phyloP scores from a whole-genome alignment of 37 sponge, comb jelly and placozoan species.

The Chondrosia reniformis region DNA sequence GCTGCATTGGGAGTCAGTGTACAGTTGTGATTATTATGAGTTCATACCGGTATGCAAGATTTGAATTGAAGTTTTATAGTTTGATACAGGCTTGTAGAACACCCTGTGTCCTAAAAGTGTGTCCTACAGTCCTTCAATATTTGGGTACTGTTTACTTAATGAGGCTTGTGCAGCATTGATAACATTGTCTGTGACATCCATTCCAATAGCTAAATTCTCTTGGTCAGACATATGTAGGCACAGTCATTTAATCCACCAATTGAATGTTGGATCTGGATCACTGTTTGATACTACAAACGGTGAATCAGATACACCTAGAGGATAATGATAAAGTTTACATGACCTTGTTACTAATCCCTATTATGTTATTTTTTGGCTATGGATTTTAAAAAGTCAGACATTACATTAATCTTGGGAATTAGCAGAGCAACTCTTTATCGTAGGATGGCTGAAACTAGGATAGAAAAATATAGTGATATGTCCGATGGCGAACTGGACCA shows the following conservation, averaged over 20 bases:
- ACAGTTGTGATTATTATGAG: too few species aligned
- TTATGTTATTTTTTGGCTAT: constrained; percentile 18
- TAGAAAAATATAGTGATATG: constrained; percentile 19
- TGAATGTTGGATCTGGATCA: too few species aligned
- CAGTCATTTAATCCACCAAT: too few species aligned
- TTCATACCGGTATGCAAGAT: constrained; percentile 14
- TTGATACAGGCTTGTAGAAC: neutral
- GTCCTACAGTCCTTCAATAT: neutral
- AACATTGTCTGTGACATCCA: neutral
- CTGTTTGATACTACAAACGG: too few species aligned
- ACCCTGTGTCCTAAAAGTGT: neutral
- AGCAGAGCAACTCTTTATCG: constrained; percentile 22
- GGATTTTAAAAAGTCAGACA: constrained; percentile 9
- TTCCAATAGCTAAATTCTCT: too few species aligned
- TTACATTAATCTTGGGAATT: neutral
- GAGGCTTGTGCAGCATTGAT: constrained; percentile 5
- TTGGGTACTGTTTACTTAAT: neutral
- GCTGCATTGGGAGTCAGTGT: too few species aligned
- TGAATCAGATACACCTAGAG: too few species aligned
- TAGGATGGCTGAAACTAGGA: neutral
- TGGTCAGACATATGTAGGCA: too few species aligned
- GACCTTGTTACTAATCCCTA: too few species aligned
- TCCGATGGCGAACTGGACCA: constrained; percentile 4
- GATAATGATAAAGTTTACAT: too few species aligned
- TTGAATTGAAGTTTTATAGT: too few species aligned